Evolutionary conservation across 1,140 invertebrate species (phyloP).

Genomic region (Caenorhabditis tropicalis): DNA sequence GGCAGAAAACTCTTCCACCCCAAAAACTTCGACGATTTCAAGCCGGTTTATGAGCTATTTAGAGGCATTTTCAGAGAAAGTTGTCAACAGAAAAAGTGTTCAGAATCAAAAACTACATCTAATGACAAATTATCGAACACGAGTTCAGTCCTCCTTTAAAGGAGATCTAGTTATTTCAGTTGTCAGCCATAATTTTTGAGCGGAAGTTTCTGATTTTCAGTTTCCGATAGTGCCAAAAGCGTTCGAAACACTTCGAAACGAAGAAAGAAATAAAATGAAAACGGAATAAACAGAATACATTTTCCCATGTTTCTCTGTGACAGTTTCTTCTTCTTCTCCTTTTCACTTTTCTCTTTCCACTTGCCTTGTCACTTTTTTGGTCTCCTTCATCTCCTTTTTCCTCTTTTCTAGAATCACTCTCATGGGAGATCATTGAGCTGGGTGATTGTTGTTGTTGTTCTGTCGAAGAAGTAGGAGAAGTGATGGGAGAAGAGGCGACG

Average conservation of each 20-base stretch:
- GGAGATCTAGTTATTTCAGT: too few species aligned
- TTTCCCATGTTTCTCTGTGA: neutral
- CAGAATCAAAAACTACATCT: too few species aligned
- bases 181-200: neutral
- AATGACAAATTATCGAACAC: too few species aligned
- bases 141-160: too few species aligned
- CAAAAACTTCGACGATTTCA: too few species aligned
- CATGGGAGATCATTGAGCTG: conserved; percentile 2
- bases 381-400: neutral
- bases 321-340: neutral
- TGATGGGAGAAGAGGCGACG: neutral
- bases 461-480: neutral
- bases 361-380: conserved; percentile 36
- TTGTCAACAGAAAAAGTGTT: too few species aligned
- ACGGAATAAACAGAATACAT: neutral
- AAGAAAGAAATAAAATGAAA: neutral
- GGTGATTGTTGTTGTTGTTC: neutral
- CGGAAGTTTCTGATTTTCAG: neutral
- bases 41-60: too few species aligned
- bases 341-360: neutral
- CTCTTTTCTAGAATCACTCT: conserved; percentile 25
- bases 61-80: too few species aligned
- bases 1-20: too few species aligned
- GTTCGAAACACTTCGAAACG: neutral
- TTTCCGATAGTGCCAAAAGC: neutral